phyloP scores from a whole-genome alignment of 2,797 vertebrate genomes.

The Thunnus albacares region DNA sequence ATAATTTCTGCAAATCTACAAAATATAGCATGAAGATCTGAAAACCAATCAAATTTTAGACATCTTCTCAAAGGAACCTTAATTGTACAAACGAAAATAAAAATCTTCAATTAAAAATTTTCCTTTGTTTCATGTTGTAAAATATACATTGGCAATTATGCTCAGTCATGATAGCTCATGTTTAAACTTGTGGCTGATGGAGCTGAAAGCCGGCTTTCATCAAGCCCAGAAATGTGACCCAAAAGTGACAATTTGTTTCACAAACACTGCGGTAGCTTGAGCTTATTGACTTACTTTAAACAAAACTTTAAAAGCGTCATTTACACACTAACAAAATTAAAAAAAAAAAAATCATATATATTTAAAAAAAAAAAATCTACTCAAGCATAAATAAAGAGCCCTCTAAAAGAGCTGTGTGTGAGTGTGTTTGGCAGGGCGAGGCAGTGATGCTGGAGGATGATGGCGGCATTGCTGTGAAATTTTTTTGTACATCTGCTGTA shows the following conservation, averaged over 20 bases:
- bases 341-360: constrained; percentile 27
- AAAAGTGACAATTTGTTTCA: constrained; percentile 32
- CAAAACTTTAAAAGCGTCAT: constrained; percentile 50
- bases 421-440: constrained; percentile 49
- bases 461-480: background rate
- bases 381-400: constrained; percentile 71
- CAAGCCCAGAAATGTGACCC: constrained; percentile 15
- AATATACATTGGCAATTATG: constrained; percentile 60
- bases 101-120: constrained; percentile 45
- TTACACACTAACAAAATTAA: constrained; percentile 61
- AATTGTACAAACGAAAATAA: constrained; percentile 62
- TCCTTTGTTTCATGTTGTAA: constrained; percentile 51
- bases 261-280: constrained; percentile 31
- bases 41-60: constrained; percentile 47
- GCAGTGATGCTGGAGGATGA: constrained; percentile 26
- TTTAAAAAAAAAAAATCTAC: constrained; percentile 23
- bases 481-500: constrained; percentile 8
- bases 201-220: constrained; percentile 63
- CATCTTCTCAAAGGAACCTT: constrained; percentile 50
- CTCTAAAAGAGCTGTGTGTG: constrained; percentile 52
- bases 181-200: constrained; percentile 21
- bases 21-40: constrained; percentile 45
- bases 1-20: constrained; percentile 45
- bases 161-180: constrained; percentile 39
- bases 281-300: constrained; percentile 48